Evolutionary conservation across 2,797 vertebrate species (phyloP).

Genomic region (Champsocephalus esox): DNA sequence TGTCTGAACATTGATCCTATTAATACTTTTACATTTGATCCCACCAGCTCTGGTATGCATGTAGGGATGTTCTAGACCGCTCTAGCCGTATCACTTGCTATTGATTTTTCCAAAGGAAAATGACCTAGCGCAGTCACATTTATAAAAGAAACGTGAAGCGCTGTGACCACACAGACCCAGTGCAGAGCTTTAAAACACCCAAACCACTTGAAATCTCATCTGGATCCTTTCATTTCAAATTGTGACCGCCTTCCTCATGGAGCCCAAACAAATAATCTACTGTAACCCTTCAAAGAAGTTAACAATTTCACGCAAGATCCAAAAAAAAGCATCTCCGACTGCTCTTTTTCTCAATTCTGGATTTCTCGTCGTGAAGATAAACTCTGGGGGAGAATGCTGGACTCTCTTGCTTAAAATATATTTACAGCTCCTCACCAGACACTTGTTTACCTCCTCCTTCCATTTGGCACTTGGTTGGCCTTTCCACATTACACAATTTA

Average conservation of each 20-base stretch:
- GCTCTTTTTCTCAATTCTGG: neutral
- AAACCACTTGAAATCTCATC: conserved; percentile 48
- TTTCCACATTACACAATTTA: conserved; percentile 10
- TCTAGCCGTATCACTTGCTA: neutral
- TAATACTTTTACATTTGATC: neutral
- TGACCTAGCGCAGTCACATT: neutral
- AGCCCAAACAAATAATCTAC: conserved; percentile 33
- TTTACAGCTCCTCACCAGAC: neutral
- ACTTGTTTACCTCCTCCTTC: conserved; percentile 1
- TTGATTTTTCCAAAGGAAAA: neutral
- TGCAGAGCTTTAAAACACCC: conserved; percentile 24
- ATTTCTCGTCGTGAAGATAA: conserved; percentile 8
- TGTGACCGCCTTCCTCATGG: conserved; percentile 29
- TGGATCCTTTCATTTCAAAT: conserved; percentile 30
- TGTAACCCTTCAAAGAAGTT: conserved; percentile 32
- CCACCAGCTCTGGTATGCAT: neutral
- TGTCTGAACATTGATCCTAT: rapidly evolving
- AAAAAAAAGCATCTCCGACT: neutral
- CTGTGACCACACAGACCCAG: conserved; percentile 20
- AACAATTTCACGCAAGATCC: neutral
- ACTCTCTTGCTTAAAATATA: neutral
- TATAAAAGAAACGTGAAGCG: conserved; percentile 5
- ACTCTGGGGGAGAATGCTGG: neutral
- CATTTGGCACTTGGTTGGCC: neutral
- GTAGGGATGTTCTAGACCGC: neutral